These are phyloP conservation scores for Denticeps clupeoides DNA, from an alignment of 2,797 vertebrate species.

Conservation along the genomic window DNA sequence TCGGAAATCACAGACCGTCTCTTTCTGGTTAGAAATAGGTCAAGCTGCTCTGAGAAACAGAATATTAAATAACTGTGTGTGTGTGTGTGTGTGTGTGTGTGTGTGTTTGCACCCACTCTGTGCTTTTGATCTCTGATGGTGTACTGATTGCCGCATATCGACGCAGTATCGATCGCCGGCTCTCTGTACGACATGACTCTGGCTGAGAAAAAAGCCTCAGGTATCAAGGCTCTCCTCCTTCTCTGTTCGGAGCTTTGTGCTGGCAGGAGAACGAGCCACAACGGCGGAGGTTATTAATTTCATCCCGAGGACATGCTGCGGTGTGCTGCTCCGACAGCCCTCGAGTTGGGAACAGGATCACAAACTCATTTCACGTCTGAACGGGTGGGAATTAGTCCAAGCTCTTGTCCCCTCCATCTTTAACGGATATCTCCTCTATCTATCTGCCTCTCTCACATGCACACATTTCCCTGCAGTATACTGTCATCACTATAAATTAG, in stretches of 20 bases:
- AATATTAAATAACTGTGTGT: slow-evolving; percentile 25
- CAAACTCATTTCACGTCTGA: slow-evolving; percentile 69
- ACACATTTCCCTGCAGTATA: not conserved
- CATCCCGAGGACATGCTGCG: slow-evolving; percentile 39
- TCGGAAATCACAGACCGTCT: no score
- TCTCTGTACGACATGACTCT: slow-evolving; percentile 22
- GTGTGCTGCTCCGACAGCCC: slow-evolving; percentile 33
- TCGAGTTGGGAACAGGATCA: slow-evolving; percentile 49
- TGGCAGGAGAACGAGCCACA: slow-evolving; percentile 31
- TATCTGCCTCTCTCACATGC: slow-evolving; percentile 1
- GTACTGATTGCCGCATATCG: no score
- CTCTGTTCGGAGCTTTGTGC: slow-evolving; percentile 36
- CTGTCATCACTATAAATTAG: no score
- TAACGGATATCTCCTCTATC: slow-evolving; percentile 32
- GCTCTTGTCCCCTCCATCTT: slow-evolving; percentile 37
- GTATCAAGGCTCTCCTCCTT: no score
- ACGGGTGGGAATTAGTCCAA: slow-evolving; percentile 62
- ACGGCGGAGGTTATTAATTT: slow-evolving; percentile 49
- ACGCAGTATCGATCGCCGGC: slow-evolving; percentile 18
- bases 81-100: not conserved
- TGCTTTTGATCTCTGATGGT: no score
- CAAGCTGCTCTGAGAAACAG: no score
- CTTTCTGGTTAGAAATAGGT: no score
- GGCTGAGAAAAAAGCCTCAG: no score
- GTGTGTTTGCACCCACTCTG: no score